Conservation (phyloP, 1,140 invertebrate species). For the Drosophila carrolli region DNA sequence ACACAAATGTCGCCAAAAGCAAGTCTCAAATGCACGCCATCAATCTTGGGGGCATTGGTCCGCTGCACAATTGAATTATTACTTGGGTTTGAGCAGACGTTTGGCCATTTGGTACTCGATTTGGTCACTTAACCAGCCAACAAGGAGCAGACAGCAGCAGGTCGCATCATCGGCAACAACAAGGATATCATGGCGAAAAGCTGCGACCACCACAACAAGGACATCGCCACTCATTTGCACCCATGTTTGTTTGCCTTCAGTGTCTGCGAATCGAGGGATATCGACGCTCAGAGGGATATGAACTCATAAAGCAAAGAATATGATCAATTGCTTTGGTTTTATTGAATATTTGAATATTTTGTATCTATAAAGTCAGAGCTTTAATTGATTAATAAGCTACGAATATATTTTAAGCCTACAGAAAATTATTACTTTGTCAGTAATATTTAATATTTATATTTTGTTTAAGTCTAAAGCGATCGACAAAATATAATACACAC, state of each 20-base stretch:
- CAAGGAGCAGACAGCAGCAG: conserved; percentile 35
- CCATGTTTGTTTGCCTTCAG: conserved; percentile 61
- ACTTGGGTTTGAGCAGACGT: conserved; percentile 71
- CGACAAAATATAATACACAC: too few relatives aligned
- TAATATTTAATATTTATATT: too few relatives aligned
- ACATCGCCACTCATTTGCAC: conserved; percentile 70
- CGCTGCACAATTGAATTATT: conserved; percentile 82
- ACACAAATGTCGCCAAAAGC: conserved; percentile 80
- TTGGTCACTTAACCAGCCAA: conserved; percentile 71
- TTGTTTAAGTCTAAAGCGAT: too few relatives aligned
- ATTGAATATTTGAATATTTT: neutral
- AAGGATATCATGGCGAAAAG: conserved; percentile 18
- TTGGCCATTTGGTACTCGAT: conserved; percentile 61
- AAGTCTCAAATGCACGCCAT: conserved; percentile 78
- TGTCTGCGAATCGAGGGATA: conserved; percentile 2
- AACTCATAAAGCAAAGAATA: neutral
- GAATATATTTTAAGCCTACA: neutral
- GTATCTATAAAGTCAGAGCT: neutral
- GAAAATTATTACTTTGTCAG: too few relatives aligned
- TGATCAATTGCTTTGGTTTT: neutral
- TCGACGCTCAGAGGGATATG: neutral
- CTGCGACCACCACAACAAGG: conserved; percentile 24
- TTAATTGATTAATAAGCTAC: neutral
- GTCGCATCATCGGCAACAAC: conserved; percentile 30
- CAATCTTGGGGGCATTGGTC: conserved; percentile 64